These are phyloP conservation scores for Marisa cornuarietis DNA, from an alignment of 1,140 invertebrate genomes.

Conservation along the genomic window DNA sequence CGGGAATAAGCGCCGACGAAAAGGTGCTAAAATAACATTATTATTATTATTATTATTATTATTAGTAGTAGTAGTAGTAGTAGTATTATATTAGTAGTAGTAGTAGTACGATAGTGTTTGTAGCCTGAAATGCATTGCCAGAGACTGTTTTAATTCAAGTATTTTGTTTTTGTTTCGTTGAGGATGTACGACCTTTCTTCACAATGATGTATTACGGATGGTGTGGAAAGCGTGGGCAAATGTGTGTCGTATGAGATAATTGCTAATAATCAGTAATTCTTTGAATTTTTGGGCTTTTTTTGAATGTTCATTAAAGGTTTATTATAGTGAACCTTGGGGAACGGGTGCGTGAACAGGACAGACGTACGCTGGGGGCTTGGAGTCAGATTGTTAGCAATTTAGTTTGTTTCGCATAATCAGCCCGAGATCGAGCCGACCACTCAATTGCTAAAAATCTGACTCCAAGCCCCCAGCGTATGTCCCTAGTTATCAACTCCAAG, in stretches of 20 bases:
- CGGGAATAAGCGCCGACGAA: background rate
- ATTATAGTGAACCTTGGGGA: background rate
- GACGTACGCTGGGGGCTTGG: background rate
- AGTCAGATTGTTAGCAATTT: background rate
- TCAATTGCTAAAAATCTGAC: too few relatives aligned
- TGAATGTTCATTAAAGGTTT: background rate
- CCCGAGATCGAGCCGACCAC: too few relatives aligned
- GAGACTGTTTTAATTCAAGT: background rate
- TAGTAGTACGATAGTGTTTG: background rate
- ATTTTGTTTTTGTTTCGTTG: background rate
- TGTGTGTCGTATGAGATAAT: too few relatives aligned
- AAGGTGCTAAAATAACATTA: background rate
- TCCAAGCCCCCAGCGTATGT: background rate
- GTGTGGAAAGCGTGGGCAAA: too few relatives aligned
- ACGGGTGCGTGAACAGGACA: background rate
- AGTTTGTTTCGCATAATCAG: background rate
- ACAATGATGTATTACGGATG: background rate
- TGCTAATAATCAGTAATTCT: background rate
- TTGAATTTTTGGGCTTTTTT: background rate
- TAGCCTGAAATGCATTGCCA: background rate
- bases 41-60: too few relatives aligned
- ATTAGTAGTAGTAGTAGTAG: too few relatives aligned
- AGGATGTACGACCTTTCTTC: background rate
- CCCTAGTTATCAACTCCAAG: background rate
- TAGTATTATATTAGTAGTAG: background rate